These are phyloP conservation scores for Drosophila setosimentum DNA, from an alignment of 2,888 invertebrate genomes.

Conservation along the genomic window DNA sequence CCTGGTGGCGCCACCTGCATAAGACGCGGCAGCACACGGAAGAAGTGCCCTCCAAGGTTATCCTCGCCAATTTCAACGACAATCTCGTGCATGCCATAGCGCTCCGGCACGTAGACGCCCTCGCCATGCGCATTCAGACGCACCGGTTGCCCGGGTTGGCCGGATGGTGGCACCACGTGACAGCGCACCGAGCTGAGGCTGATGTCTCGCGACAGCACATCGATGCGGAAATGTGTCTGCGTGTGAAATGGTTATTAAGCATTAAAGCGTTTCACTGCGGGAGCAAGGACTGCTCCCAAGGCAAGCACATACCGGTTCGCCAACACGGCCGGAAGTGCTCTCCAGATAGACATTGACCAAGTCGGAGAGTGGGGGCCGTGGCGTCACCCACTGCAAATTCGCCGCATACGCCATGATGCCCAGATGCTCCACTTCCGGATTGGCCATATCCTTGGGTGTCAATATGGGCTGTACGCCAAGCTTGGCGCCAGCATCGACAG, in stretches of 20 bases:
- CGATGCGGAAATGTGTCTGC: constrained; percentile 92
- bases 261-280: constrained; percentile 40
- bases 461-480: constrained; percentile 94
- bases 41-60: constrained; percentile 89
- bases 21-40: constrained; percentile 94
- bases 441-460: constrained; percentile 97
- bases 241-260: constrained; percentile 68
- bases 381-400: constrained; percentile 95
- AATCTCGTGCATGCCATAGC: constrained; percentile 96
- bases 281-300: background rate
- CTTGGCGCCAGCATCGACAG: constrained; percentile 90
- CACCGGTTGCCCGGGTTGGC: constrained; percentile 86
- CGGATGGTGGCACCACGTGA: constrained; percentile 92
- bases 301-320: constrained; percentile 90
- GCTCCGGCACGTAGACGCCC: constrained; percentile 94
- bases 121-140: constrained; percentile 90
- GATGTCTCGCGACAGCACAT: constrained; percentile 89
- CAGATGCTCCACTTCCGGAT: constrained; percentile 97
- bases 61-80: constrained; percentile 89
- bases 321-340: constrained; percentile 93
- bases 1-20: constrained; percentile 95
- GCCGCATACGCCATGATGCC: constrained; percentile 99
- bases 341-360: constrained; percentile 92
- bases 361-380: constrained; percentile 93
- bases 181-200: constrained; percentile 90